Evolutionary conservation across 2,888 invertebrate genomes (phyloP), one percentile per base, ranked within the genome.

Genomic region (Proisotoma minuta): DNA sequence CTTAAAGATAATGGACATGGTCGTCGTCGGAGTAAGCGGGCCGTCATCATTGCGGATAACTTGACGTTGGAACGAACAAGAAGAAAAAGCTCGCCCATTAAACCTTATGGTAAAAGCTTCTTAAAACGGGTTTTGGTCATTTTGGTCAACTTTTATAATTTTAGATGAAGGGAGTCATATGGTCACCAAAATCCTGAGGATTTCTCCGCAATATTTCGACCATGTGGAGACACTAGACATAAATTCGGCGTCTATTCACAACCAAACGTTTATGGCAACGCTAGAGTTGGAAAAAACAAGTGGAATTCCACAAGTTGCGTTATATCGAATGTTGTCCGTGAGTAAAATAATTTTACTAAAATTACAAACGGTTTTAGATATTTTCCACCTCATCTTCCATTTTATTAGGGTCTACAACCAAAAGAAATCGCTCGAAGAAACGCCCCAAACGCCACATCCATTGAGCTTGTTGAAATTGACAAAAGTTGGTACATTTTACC

Each of bases 381-480:
- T n/a, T n/a, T n/a, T n/a, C n/a, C n/a, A n/a, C n/a, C n/a, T n/a
- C n/a, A n/a, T n/a, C n/a, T n/a, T n/a, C n/a, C n/a, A n/a, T n/a
- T n/a, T n/a, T n/a, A n/a, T n/a, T n/a, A n/a, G n/a, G n/a, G n/a
- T n/a, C n/a, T n/a, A n/a, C n/a, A n/a, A n/a, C n/a, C n/a, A n/a
- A 20, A 18, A 4, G 43, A 43, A n/a, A 4, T 43, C 18, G 18
- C 43, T 43, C 43, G 43, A 43, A 4, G 5, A 15, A 34, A 34
- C 15, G 8, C 15, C 8, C 66, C 63, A 0, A 61, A 62, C 10
- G 69, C 65, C 2, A 57, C 26, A 1, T 51, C 54, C 18, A 54
- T 69, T 0, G 69, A 72, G 27, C 51, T 68, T 1, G 26, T 65
- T 26, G 40, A 62, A 47, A 70, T 72, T 12, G 57, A 63, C 3